Base-by-base conservation (phyloP, 2,113 vertebrate species). In the Paraplagusia blochii region DNA sequence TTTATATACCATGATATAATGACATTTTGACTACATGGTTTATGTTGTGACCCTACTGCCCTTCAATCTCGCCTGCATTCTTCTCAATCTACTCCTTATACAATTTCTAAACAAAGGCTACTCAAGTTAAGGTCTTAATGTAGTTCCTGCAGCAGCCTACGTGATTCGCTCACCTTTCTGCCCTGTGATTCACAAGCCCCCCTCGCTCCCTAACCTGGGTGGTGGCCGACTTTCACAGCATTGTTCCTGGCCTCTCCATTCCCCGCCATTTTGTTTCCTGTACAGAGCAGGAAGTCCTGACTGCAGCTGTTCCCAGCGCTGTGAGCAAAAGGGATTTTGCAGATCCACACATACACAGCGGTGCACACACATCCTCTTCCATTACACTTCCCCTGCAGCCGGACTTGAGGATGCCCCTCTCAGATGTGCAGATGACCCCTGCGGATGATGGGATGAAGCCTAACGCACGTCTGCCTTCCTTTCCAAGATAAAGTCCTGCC, bases 181-280 rank as follows among this genome's bases (percentile, higher is more conserved):
- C 53, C 63, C 61, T 49, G 63, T 73, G 68, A 75, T 79, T 81
- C 68, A 76, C 74, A 63, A 78, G 68, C 58, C 13, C 58, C 13
- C 60, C 60, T 71, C 48, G 42, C 78, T 70, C 69, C 42, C 67
- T 85, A 79, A 88, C 83, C 83, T 88, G 87, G 87, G 86, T 77
- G 86, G 76, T 69, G 84, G 75, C 86, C 49, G 73, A 80, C 63
- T 89, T 88, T 89, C 88, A 88, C 88, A 89, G 84, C 77, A 89
- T 89, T 89, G 88, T 89, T 89, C 76, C 80, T 62, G 51, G 49
- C 57, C 77, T 78, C 50, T 29, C 77, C 64, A 53, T 77, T 49
- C 58, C 47, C 66, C 34, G 53, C 83, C 84, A 88, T 89, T 67
- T 88, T 87, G 81, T 83, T 89, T 89, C 85, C 83, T 82, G 70